Evolutionary conservation across 2,797 vertebrate genomes (phyloP), one percentile per base, ranked within the genome.

Genomic region (Periophthalmus magnuspinnatus): DNA sequence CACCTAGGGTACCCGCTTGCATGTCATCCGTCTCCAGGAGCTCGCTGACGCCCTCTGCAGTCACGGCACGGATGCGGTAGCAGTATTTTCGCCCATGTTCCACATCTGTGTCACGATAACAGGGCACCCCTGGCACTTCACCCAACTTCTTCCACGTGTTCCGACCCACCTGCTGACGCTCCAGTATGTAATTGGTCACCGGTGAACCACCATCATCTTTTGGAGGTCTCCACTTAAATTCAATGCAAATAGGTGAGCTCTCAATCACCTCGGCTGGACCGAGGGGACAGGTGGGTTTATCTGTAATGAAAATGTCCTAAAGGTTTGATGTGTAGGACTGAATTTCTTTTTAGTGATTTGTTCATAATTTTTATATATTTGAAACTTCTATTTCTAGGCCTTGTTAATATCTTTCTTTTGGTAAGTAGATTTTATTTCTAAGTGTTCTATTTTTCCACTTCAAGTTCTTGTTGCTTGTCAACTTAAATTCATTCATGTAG

Each of bases 201-300:
- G 91, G 84, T 34, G 88, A 93, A 64, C 96, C 97, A 0, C 97
- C 96, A 0, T 96, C 91, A 0, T 98, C 95, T 69, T 91, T 93
- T 0, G 96, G 95, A 17, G 94, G 91, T 47, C 88, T 90, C 96
- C 97, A 98, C 72, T 68, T 85, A 33, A 98, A 94, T 34, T 91
- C 90, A 80, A 96, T 89, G 22, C 91, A 84, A 0, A 61, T 32
- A 41, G 87, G 80, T 0, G 90, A 94, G 74, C 81, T 90, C 60
- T 95, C 92, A 0, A 89, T 86, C 6, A 95, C 84, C 81, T 95
- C 94, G 75, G 94, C 76, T 41, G 96, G 96, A 28, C 96, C 95
- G 78, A 89, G 87, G 2, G 96, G 96, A 8, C 92, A 19, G 52
- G 92, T 91, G 41, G 96, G 95, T 86, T 96, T 97, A 79, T 96